A percentile compares a stretch with the other conserved stretches of the same genome.
phyloP scores from a whole-genome alignment of 2,113 vertebrate species.

The Azemiops feae region DNA sequence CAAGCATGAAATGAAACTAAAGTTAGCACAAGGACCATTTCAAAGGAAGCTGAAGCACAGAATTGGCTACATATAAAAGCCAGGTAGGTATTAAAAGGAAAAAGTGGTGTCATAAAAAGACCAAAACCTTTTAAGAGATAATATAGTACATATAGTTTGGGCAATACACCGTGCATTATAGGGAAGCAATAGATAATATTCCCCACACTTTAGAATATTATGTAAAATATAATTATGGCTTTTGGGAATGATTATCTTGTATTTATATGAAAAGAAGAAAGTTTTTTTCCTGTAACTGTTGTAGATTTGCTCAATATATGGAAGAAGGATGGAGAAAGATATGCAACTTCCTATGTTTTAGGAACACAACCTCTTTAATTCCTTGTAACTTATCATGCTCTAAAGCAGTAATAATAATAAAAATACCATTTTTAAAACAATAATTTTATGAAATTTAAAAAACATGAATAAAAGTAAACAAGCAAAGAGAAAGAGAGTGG shows the following conservation, averaged over 20 bases:
- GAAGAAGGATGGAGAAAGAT: not conserved
- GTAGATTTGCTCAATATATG: not conserved
- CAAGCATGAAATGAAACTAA: constrained; percentile 39
- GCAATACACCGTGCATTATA: not conserved
- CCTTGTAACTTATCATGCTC: not conserved
- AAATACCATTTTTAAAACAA: not conserved
- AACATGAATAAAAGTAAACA: no score
- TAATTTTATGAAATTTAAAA: no score
- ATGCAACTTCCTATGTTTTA: not conserved
- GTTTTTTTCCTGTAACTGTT: not conserved
- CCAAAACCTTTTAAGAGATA: constrained; percentile 28
- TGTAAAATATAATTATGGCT: not conserved
- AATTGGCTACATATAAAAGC: constrained; percentile 30
- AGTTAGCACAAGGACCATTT: constrained; percentile 43
- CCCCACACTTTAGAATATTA: not conserved
- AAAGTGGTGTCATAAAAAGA: not conserved
- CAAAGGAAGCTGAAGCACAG: constrained; percentile 37
- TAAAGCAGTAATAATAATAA: not conserved
- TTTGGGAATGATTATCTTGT: not conserved
- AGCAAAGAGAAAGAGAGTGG: no score
- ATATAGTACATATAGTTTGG: constrained; percentile 16
- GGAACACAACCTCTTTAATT: not conserved
- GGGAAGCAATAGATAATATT: no score
- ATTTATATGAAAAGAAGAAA: not conserved
- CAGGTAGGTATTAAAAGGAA: constrained; percentile 24